phyloP scores from a whole-genome alignment of 2,113 vertebrate species.

The Chrysemys picta region DNA sequence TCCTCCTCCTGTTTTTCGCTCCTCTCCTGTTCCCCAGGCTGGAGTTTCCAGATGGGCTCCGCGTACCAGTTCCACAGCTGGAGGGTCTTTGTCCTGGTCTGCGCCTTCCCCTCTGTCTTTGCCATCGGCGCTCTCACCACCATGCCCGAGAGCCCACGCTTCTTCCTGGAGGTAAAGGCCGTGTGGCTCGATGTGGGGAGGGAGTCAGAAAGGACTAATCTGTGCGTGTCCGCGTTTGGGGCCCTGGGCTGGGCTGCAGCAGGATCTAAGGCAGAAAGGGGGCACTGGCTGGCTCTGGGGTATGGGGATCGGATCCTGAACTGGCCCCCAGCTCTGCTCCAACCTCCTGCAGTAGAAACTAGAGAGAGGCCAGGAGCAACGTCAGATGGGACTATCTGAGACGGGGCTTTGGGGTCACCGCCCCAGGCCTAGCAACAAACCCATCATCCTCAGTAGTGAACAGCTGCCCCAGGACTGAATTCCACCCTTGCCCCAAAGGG shows the following conservation, averaged over 20 bases:
- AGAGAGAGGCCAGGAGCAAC: neutral
- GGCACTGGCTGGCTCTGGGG: no score
- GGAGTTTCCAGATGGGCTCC: conserved; percentile 99
- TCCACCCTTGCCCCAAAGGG: neutral
- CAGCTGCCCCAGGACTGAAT: neutral
- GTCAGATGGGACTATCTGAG: no score
- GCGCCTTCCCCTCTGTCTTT: conserved; percentile 94
- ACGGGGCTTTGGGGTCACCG: neutral
- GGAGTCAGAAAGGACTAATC: neutral
- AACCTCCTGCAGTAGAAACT: neutral
- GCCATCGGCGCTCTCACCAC: conserved; percentile 95
- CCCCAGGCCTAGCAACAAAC: neutral
- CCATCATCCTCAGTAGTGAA: neutral
- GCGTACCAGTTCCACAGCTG: conserved; percentile 99
- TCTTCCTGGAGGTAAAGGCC: conserved; percentile 91
- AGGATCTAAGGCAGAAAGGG: no score
- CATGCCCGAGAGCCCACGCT: conserved; percentile 97
- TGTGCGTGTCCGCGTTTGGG: neutral
- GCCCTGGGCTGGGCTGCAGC: neutral
- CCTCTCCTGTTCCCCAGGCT: conserved; percentile 74
- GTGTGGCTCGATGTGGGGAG: neutral
- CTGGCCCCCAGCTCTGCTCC: neutral
- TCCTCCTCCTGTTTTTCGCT: neutral
- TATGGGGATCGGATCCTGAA: no score
- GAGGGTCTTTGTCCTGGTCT: conserved; percentile 97